Percentiles rank a stretch among this genome's conserved stretches.
Conservation (phyloP, 2,797 vertebrate genomes). For the Aeoliscus strigatus region DNA sequence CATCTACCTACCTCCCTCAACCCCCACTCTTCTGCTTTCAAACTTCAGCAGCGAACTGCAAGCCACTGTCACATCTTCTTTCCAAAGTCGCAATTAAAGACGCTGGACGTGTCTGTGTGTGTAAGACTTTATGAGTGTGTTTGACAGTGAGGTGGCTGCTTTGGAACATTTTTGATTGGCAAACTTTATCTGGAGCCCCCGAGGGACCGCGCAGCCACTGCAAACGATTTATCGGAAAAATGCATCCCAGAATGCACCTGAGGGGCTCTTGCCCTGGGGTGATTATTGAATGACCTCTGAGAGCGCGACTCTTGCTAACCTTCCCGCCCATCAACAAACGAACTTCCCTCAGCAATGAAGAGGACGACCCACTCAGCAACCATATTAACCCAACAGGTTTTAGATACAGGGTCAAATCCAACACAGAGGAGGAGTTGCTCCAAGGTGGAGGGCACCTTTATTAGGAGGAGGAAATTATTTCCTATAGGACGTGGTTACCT, state of each 20-base stretch:
- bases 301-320: constrained; percentile 66
- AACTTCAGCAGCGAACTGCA: constrained; percentile 54
- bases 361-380: constrained; percentile 27
- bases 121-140: constrained; percentile 10
- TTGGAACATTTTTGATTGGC: constrained; percentile 69
- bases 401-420: constrained; percentile 33
- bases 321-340: constrained; percentile 61
- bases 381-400: constrained; percentile 30
- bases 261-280: constrained; percentile 65
- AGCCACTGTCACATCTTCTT: constrained; percentile 61
- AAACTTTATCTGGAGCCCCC: constrained; percentile 75
- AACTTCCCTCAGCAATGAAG: constrained; percentile 56
- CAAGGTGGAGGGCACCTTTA: constrained; percentile 7
- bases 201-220: constrained; percentile 65
- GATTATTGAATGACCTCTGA: constrained; percentile 79
- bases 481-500: background rate
- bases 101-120: constrained; percentile 20
- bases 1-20: constrained; percentile 30
- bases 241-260: constrained; percentile 75
- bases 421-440: constrained; percentile 14
- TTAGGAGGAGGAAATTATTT: constrained; percentile 3
- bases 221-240: constrained; percentile 79
- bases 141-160: constrained; percentile 36
- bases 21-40: constrained; percentile 46
- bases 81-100: constrained; percentile 74